These are phyloP conservation scores for Naja naja DNA, from an alignment of 2,113 vertebrate genomes.

Conservation along the genomic window DNA sequence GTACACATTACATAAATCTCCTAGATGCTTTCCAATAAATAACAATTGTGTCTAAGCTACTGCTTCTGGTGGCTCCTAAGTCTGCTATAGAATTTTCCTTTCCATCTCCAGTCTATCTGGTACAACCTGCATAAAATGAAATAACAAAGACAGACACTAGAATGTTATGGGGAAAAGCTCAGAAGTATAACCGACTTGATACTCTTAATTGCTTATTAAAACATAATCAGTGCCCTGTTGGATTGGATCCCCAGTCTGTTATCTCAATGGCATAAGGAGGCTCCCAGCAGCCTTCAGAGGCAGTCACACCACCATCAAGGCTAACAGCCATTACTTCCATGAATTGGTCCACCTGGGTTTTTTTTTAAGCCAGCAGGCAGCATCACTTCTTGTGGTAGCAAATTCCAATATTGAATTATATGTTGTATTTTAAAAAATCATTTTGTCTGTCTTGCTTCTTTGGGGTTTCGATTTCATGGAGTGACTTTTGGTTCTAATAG, in stretches of 20 bases:
- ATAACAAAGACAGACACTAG: background rate
- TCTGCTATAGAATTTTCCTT: background rate
- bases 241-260: background rate
- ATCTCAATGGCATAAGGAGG: background rate
- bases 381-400: background rate
- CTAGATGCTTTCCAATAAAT: background rate
- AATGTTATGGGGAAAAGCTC: background rate
- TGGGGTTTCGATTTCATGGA: background rate
- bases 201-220: background rate
- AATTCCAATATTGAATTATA: background rate
- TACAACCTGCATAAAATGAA: background rate
- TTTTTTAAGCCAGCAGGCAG: background rate
- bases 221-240: background rate
- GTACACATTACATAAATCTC: background rate
- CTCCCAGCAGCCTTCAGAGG: background rate
- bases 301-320: background rate
- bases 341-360: background rate
- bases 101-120: background rate
- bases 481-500: background rate
- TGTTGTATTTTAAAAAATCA: background rate
- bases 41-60: background rate
- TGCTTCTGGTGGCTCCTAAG: background rate
- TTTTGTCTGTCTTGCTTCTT: background rate
- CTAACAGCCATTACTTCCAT: background rate
- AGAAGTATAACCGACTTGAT: background rate